Evolutionary conservation across 2,113 vertebrate genomes (phyloP), one percentile per base, ranked within the genome.

Genomic region (Centropus bengalensis): DNA sequence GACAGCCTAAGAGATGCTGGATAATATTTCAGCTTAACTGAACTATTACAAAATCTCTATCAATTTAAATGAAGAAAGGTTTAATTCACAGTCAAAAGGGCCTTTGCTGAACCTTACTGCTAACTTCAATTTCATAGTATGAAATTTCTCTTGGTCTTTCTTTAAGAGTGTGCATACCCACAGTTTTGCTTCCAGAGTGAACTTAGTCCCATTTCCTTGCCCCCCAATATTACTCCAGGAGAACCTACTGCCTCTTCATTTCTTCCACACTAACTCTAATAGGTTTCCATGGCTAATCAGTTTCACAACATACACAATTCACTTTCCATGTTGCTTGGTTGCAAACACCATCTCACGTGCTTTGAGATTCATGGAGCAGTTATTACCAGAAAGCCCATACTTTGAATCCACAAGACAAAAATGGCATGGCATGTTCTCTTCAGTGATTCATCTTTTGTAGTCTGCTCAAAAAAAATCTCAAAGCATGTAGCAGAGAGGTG

Each of bases 121-220:
- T 68, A 54, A 11, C 21, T 85, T 88, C 24, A 19, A 12, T 32
- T 79, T 51, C 8, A 42, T 3, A 26, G 2, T 7, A 10, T 36
- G 40, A 66, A 69, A 42, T 12, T 4, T 23, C 24, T 13, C 5
- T 12, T 47, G 8, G 9, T 82, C 14, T 54, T 26, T 49, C 40
- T 70, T 51, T 42, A 40, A 59, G 8, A 3, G 4, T 16, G 16
- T 24, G 19, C 7, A 9, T 40, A 86, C 23, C 52, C 15, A 27
- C 7, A 66, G 19, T 18, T 40, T 32, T n/a, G 5, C 32, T 82
- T 92, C 55, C 77, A 78, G 51, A 12, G 6, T 8, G 16, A 62
- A 45, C 24, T 11, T 21, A 9, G 3, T 9, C 17, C 78, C 10
- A 21, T 15, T 26, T 52, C 36, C 45, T 68, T 0, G 0, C 42